A percentile compares a stretch with the other conserved stretches of the same genome.
Evolutionary conservation across 2,113 vertebrate species (phyloP).

Genomic region (Cinclus mexicanus): DNA sequence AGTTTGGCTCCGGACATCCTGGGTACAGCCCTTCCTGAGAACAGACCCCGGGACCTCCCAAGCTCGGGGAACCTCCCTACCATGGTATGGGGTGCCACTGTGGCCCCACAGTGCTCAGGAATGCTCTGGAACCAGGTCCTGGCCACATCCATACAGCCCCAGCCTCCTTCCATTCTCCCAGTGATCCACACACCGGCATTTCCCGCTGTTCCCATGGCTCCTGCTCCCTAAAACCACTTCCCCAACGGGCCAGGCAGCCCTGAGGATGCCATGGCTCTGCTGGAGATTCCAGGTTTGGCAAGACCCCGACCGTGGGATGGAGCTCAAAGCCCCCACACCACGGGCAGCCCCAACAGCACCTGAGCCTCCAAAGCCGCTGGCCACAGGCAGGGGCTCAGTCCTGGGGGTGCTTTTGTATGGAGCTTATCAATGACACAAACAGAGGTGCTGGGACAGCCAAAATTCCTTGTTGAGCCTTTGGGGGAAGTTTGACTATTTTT

Average conservation of each 20-base stretch:
- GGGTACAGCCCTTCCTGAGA: slow-evolving; percentile 20
- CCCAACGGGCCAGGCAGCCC: accelerated
- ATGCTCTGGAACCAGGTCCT: accelerated
- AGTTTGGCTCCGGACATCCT: background rate
- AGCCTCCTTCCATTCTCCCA: background rate
- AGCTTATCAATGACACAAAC: background rate
- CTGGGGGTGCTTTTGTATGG: background rate
- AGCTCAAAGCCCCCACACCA: accelerated
- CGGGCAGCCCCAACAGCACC: no score
- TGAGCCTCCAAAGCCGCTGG: accelerated
- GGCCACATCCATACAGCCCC: accelerated
- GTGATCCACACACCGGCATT: accelerated
- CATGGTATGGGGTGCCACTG: accelerated
- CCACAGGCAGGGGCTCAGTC: accelerated
- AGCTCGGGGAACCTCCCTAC: accelerated
- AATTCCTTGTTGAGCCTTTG: background rate
- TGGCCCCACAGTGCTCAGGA: accelerated
- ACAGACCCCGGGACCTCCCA: background rate
- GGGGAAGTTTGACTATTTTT: background rate
- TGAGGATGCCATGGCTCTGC: accelerated
- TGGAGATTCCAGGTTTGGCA: accelerated
- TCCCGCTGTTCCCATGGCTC: accelerated
- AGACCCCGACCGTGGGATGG: accelerated
- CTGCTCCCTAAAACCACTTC: accelerated
- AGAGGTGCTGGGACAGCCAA: background rate